Conservation (phyloP, 2,888 invertebrate genomes). For the Hydrotaea cyrtoneurina region DNA sequence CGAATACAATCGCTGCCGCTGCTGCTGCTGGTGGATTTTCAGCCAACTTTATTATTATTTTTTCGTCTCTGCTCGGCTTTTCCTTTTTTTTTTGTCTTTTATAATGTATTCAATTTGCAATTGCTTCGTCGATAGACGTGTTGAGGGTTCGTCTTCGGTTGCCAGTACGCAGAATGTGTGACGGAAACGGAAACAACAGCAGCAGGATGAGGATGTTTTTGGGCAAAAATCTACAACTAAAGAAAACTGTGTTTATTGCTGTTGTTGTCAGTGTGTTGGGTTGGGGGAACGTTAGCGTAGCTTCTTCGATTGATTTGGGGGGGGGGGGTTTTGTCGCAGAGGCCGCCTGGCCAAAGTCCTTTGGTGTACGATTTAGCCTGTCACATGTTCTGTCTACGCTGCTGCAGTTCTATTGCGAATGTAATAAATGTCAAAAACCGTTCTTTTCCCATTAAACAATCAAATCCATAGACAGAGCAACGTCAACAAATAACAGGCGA, state of each 20-base stretch:
- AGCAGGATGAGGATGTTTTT: conserved; percentile 18
- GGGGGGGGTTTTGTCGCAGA: too few species aligned
- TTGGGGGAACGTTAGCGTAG: not conserved
- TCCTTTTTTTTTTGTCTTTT: conserved; percentile 26
- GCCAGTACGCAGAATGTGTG: not conserved
- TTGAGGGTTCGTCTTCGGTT: conserved; percentile 26
- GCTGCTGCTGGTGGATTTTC: not conserved
- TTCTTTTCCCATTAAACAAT: conserved; percentile 43
- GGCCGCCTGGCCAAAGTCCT: too few species aligned
- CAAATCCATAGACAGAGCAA: conserved; percentile 15
- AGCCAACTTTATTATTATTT: conserved; percentile 19
- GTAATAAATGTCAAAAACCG: conserved; percentile 57
- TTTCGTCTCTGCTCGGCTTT: conserved; percentile 8
- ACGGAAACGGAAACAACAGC: conserved; percentile 5
- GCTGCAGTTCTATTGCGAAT: conserved; percentile 37
- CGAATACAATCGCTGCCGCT: too few species aligned
- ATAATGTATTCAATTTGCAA: conserved; percentile 53
- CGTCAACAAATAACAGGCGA: conserved; percentile 21
- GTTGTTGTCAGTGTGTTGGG: not conserved
- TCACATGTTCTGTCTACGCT: not conserved
- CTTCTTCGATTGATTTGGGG: not conserved
- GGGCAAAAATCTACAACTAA: conserved; percentile 9
- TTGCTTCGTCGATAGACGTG: conserved; percentile 52
- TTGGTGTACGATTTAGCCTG: not conserved
- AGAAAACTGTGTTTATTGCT: conserved; percentile 29